Conservation (phyloP, 2,113 vertebrate genomes). For the Clinocottus analis region DNA sequence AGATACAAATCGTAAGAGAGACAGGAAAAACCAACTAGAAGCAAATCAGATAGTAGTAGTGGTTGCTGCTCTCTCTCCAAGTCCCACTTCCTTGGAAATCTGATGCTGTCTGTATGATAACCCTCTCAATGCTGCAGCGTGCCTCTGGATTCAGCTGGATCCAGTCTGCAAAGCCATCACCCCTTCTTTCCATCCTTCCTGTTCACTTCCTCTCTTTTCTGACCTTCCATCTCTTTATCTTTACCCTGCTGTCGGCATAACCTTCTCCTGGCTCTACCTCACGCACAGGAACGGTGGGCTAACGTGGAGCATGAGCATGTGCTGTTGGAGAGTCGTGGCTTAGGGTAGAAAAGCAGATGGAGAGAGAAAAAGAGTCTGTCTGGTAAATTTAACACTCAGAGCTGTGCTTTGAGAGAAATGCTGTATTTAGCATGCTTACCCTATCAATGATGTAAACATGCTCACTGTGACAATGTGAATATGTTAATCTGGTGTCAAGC, state of each 20-base stretch:
- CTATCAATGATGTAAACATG: not conserved
- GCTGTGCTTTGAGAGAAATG: not conserved
- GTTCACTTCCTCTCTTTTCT: conserved; percentile 11
- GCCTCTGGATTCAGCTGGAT: conserved; percentile 40
- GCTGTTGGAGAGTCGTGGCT: not conserved
- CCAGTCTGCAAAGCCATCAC: conserved; percentile 5
- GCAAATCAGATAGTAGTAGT: not conserved
- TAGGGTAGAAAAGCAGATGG: not conserved
- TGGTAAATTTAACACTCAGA: not conserved
- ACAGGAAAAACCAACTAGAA: conserved; percentile 1
- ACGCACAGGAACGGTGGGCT: not conserved
- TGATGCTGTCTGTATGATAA: conserved; percentile 10
- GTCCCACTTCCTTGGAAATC: conserved; percentile 21
- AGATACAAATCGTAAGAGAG: conserved; percentile 8
- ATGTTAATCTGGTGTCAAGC: not conserved
- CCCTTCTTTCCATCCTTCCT: not conserved
- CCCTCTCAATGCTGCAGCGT: not conserved
- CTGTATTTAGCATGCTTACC: not conserved
- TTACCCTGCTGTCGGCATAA: conserved; percentile 11
- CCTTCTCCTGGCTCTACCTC: conserved; percentile 30
- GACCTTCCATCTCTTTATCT: conserved; percentile 11
- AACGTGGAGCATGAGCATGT: conserved; percentile 32
- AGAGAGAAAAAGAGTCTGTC: not conserved
- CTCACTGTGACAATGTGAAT: not conserved
- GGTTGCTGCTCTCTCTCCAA: conserved; percentile 1